Percentiles rank a stretch among this genome's conserved stretches.
phyloP scores from a whole-genome alignment of 2,113 vertebrate genomes.

The Pangasianodon hypophthalmus region DNA sequence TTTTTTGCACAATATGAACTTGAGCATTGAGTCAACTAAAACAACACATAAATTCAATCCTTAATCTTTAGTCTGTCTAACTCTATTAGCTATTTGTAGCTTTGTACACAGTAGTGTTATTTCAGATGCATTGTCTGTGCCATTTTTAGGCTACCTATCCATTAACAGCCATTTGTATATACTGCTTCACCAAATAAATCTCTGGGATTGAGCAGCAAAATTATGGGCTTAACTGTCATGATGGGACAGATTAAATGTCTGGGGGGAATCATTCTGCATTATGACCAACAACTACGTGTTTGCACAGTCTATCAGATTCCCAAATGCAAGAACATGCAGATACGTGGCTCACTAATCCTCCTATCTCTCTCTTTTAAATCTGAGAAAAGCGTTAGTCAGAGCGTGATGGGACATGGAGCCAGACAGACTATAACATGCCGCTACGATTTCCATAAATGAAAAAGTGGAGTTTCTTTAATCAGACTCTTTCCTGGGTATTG shows the following conservation, averaged over 20 bases:
- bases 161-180: not conserved
- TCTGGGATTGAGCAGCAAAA: not conserved
- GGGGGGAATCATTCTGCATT: constrained; percentile 66
- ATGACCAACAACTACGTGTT: constrained; percentile 70
- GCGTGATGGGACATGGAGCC: constrained; percentile 74
- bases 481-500: constrained; percentile 58
- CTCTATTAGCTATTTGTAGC: not conserved
- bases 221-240: constrained; percentile 67
- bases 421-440: constrained; percentile 68
- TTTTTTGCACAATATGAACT: not conserved
- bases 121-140: not conserved
- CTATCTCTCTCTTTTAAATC: constrained; percentile 91
- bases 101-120: not conserved
- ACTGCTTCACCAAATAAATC: not conserved
- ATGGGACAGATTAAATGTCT: constrained; percentile 43
- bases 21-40: not conserved
- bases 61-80: not conserved
- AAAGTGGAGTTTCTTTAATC: constrained; percentile 58
- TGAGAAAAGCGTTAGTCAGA: constrained; percentile 77
- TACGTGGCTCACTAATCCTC: constrained; percentile 79
- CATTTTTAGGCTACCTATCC: not conserved
- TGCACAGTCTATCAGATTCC: constrained; percentile 71
- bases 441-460: constrained; percentile 63
- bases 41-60: not conserved
- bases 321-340: constrained; percentile 77